A percentile compares a stretch with the other conserved stretches of the same genome.
phyloP scores from a whole-genome alignment of 2,888 invertebrate genomes.

The Lycocerus yunnanus region DNA sequence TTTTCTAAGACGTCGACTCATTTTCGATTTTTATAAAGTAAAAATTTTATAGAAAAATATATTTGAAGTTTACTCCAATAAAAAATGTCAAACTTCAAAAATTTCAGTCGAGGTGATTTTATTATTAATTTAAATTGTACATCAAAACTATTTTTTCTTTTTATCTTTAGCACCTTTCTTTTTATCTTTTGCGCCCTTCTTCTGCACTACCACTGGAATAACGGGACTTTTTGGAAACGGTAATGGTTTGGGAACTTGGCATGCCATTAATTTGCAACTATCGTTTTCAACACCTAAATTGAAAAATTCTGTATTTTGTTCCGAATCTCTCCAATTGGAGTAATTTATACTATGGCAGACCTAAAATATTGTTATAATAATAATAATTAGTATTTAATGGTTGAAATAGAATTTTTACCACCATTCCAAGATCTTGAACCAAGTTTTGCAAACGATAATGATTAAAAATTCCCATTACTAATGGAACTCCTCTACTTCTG shows the following conservation, averaged over 20 bases:
- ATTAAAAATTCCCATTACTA: constrained; percentile 47
- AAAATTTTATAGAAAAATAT: background rate
- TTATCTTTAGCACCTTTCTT: background rate
- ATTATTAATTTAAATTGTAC: background rate
- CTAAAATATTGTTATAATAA: background rate
- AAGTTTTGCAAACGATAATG: constrained; percentile 43
- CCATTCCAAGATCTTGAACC: constrained; percentile 46
- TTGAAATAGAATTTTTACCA: background rate
- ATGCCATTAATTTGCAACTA: background rate
- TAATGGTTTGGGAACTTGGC: background rate
- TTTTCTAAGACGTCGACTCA: constrained; percentile 48
- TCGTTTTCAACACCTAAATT: background rate
- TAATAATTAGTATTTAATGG: background rate
- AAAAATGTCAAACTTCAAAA: background rate
- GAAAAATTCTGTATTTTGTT: background rate
- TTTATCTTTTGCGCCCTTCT: constrained; percentile 8
- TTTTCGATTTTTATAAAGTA: constrained; percentile 23
- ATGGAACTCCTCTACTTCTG: constrained; percentile 43
- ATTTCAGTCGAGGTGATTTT: background rate
- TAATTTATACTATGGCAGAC: background rate
- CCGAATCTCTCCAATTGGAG: background rate
- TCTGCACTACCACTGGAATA: constrained; percentile 3
- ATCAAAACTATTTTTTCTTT: background rate
- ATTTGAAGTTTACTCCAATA: background rate
- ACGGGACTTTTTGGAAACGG: background rate